Evolutionary conservation across 2,113 vertebrate genomes (phyloP).

Genomic region (Psilopsiagon aurifrons): DNA sequence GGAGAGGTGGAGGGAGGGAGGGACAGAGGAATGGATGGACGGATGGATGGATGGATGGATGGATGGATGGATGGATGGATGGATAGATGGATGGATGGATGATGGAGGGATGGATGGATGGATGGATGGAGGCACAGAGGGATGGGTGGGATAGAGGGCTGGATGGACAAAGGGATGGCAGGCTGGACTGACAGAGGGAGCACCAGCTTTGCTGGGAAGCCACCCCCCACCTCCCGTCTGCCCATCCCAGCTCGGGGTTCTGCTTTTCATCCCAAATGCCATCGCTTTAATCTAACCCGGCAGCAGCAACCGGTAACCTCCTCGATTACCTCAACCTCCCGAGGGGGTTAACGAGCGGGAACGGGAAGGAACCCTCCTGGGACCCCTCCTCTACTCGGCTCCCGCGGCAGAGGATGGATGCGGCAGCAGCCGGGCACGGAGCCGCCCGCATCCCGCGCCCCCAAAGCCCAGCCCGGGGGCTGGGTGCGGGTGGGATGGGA

Average conservation of each 20-base stretch:
- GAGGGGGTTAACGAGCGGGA: background rate
- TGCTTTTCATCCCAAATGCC: slow-evolving; percentile 9
- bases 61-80: no score
- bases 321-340: slow-evolving; percentile 37
- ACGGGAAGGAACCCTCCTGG: slow-evolving; percentile 24
- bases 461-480: background rate
- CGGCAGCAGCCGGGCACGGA: background rate
- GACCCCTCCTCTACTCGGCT: background rate
- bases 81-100: no score
- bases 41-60: no score
- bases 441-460: background rate
- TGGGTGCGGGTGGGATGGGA: no score
- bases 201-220: background rate
- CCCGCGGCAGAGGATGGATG: background rate
- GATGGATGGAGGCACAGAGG: no score
- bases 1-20: no score
- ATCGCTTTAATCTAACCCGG: slow-evolving; percentile 34
- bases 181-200: background rate
- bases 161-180: no score
- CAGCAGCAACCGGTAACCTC: slow-evolving; percentile 34
- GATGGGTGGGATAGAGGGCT: no score
- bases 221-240: background rate
- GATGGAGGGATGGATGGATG: no score
- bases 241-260: background rate
- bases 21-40: no score